phyloP scores from a whole-genome alignment of 2,797 vertebrate genomes.

The Poecilia picta region DNA sequence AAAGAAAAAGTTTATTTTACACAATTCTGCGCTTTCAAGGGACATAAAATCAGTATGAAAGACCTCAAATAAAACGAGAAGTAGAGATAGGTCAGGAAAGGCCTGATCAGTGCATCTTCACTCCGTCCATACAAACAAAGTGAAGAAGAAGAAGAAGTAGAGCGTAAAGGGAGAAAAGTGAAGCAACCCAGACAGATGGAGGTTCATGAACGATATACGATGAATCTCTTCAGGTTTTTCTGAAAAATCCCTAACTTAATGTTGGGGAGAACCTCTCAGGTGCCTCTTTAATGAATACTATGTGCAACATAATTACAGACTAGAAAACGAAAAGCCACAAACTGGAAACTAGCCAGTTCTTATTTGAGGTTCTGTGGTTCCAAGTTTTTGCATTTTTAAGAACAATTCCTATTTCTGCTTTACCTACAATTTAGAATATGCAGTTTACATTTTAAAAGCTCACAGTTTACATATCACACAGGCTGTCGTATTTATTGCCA shows the following conservation, averaged over 20 bases:
- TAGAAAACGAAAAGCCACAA: not conserved
- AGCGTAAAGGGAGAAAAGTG: not conserved
- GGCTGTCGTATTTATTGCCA: not conserved
- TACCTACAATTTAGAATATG: not conserved
- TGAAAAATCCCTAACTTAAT: too few relatives aligned
- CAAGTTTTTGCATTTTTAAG: not conserved
- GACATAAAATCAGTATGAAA: too few relatives aligned
- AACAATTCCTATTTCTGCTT: not conserved
- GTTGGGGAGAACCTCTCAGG: not conserved
- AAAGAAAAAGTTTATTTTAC: too few relatives aligned
- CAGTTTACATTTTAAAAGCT: too few relatives aligned
- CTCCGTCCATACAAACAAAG: not conserved
- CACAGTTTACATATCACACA: not conserved
- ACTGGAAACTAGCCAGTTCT: not conserved
- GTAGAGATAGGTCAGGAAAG: not conserved
- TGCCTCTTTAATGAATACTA: not conserved
- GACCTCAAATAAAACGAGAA: too few relatives aligned
- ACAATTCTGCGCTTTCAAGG: too few relatives aligned
- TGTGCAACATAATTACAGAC: not conserved
- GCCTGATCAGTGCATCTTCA: not conserved
- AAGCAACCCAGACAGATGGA: not conserved
- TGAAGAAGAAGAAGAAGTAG: not conserved
- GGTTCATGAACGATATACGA: not conserved
- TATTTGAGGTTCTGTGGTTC: not conserved
- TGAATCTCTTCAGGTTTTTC: not conserved